Conservation (phyloP, 2,797 vertebrate species). For the Platalea minor region DNA sequence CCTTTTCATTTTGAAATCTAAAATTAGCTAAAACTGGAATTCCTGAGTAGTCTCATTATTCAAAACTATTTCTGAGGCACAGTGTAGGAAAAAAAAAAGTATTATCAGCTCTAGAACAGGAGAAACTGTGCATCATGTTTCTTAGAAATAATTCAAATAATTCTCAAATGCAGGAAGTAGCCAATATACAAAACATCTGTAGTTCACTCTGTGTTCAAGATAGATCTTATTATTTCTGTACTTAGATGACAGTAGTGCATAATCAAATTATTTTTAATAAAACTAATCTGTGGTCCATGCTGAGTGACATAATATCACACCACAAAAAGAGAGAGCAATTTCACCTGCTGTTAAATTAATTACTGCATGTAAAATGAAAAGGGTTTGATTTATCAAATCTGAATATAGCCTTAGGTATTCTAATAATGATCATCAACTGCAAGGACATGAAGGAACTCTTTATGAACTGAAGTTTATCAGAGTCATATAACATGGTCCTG, state of each 20-base stretch:
- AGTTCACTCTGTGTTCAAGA: not conserved
- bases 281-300: constrained; percentile 28
- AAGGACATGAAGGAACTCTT: not conserved
- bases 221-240: not conserved
- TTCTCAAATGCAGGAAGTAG: not conserved
- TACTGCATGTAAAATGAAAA: constrained; percentile 43
- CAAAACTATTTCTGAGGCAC: not conserved
- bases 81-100: not conserved
- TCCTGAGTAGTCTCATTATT: not conserved
- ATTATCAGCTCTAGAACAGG: not conserved
- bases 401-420: constrained; percentile 29
- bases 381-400: constrained; percentile 10
- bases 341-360: constrained; percentile 62
- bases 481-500: not conserved
- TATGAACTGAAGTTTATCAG: not conserved
- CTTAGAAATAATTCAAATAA: not conserved
- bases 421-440: not conserved
- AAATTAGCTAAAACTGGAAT: not conserved
- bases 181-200: not conserved
- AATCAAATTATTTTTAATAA: constrained; percentile 59
- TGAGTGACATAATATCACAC: constrained; percentile 28
- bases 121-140: not conserved
- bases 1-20: not conserved
- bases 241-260: not conserved
- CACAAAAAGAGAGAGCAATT: constrained; percentile 8